Percentiles rank a stretch among this genome's conserved stretches.
These are phyloP conservation scores for Mimas tiliae DNA, from an alignment of 2,888 invertebrate species.

Conservation along the genomic window DNA sequence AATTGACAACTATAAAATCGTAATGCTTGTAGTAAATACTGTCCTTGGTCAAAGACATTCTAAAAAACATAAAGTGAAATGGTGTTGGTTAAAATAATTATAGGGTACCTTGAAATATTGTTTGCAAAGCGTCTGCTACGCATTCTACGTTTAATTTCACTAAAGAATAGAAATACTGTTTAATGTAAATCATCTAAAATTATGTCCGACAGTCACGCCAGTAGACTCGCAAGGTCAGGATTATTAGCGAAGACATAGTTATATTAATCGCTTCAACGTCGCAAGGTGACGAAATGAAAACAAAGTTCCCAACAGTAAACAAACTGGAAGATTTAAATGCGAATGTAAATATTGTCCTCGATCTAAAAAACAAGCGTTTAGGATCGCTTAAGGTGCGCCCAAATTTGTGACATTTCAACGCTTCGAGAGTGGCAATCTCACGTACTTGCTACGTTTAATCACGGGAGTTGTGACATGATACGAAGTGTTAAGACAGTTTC, in stretches of 20 bases:
- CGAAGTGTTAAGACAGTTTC: too few relatives aligned
- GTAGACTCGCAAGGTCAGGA: constrained; percentile 50
- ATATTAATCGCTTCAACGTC: constrained; percentile 40
- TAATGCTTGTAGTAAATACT: neutral
- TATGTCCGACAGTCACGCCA: constrained; percentile 45
- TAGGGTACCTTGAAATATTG: too few relatives aligned
- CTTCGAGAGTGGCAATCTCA: too few relatives aligned
- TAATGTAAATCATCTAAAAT: constrained; percentile 43
- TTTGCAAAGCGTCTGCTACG: neutral
- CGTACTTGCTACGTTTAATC: too few relatives aligned
- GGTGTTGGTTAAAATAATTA: too few relatives aligned
- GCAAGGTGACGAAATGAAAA: constrained; percentile 46
- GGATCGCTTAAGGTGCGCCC: neutral
- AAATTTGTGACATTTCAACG: too few relatives aligned
- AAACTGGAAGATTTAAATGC: constrained; percentile 37
- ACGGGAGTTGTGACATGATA: too few relatives aligned
- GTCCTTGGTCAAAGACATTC: neutral
- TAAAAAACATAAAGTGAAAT: too few relatives aligned
- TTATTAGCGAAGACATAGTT: constrained; percentile 45
- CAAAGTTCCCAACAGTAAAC: constrained; percentile 41
- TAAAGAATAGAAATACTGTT: constrained; percentile 15
- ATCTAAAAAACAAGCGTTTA: constrained; percentile 18
- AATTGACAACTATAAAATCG: neutral
- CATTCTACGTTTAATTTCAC: constrained; percentile 6
- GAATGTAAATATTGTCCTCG: constrained; percentile 31